These are phyloP conservation scores for Fragum sueziense DNA, from an alignment of 2,888 invertebrate species.

Conservation along the genomic window DNA sequence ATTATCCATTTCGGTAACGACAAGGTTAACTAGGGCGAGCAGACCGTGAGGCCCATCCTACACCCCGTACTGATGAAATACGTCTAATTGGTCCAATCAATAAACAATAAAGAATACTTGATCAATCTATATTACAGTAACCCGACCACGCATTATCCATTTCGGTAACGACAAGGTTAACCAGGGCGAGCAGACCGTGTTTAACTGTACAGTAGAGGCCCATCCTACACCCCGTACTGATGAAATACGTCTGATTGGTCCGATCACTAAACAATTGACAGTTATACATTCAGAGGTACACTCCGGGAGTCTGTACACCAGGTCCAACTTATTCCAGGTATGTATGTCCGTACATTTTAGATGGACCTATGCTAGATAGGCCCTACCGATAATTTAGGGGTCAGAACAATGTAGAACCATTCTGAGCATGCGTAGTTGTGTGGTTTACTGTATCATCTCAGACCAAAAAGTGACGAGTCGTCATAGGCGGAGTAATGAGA, in stretches of 20 bases:
- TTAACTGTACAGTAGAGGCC: constrained; percentile 77
- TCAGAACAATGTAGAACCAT: no score
- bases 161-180: constrained; percentile 73
- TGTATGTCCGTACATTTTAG: no score
- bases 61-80: constrained; percentile 70
- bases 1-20: constrained; percentile 72
- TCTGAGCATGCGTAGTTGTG: no score
- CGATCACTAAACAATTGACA: constrained; percentile 63
- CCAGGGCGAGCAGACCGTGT: constrained; percentile 70
- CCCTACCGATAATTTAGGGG: no score
- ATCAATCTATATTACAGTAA: constrained; percentile 68
- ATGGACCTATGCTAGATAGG: no score
- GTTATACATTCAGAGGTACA: constrained; percentile 65
- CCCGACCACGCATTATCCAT: constrained; percentile 70
- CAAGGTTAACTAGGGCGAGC: constrained; percentile 73
- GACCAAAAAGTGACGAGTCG: no score
- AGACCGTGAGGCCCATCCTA: constrained; percentile 71
- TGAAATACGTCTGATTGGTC: constrained; percentile 68
- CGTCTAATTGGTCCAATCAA: constrained; percentile 63
- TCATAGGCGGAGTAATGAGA: no score
- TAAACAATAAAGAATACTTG: no score
- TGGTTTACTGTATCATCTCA: no score
- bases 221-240: constrained; percentile 70
- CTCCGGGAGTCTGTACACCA: constrained; percentile 66
- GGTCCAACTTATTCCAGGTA: constrained; percentile 69